phyloP scores from a whole-genome alignment of 2,888 invertebrate species.

The Plebejus argus region DNA sequence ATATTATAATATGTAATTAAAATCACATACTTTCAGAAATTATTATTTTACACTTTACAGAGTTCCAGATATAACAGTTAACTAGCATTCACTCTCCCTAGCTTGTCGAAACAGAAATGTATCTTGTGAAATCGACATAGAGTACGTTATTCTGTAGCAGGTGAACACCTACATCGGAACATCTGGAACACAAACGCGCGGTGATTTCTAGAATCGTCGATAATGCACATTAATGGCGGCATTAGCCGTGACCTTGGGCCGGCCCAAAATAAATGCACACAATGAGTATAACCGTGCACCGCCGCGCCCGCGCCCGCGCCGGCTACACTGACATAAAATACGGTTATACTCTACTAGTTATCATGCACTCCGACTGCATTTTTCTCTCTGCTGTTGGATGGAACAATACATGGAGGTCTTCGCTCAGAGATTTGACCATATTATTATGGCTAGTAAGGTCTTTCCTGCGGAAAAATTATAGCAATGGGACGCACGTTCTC shows the following conservation, averaged over 20 bases:
- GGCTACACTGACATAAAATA: neutral
- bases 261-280: slow-evolving; percentile 21
- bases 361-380: neutral
- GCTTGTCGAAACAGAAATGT: neutral
- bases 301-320: no score
- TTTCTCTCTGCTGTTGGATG: neutral
- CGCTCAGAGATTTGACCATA: no score
- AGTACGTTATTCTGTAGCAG: neutral
- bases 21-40: neutral
- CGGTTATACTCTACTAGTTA: no score
- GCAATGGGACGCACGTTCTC: neutral
- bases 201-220: slow-evolving; percentile 13
- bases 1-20: neutral
- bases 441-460: neutral
- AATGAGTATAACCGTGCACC: neutral
- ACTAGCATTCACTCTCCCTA: neutral
- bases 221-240: slow-evolving; percentile 18
- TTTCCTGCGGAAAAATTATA: neutral
- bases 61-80: neutral
- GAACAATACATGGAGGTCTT: no score
- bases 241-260: slow-evolving; percentile 5
- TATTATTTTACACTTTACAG: neutral
- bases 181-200: slow-evolving; percentile 5
- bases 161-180: neutral
- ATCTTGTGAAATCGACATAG: neutral